These are phyloP conservation scores for Psilopsiagon aurifrons DNA, from an alignment of 2,113 vertebrate species.

Conservation along the genomic window DNA sequence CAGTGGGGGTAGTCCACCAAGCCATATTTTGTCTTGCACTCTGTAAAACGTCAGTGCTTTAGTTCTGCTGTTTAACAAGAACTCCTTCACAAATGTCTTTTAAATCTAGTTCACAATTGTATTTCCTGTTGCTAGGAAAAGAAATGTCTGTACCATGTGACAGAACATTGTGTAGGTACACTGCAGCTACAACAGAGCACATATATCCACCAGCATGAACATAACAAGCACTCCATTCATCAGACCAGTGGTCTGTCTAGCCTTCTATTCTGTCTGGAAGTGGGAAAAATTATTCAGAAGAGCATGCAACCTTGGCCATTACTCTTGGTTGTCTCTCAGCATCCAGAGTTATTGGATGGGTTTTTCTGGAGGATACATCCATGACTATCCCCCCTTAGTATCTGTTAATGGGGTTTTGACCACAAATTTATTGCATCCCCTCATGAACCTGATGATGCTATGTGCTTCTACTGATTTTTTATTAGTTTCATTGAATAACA, in stretches of 20 bases:
- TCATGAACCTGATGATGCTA: not conserved
- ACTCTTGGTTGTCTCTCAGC: not conserved
- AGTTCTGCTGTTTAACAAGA: not conserved
- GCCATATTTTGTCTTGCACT: not conserved
- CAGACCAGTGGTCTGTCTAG: not conserved
- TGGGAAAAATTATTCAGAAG: not conserved
- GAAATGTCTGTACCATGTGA: not conserved
- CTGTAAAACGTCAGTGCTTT: not conserved
- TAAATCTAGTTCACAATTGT: not conserved
- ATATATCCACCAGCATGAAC: not conserved
- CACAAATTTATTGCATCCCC: not conserved
- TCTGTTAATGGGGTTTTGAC: not conserved
- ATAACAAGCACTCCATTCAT: not conserved
- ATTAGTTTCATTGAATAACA: not conserved
- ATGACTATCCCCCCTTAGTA: not conserved
- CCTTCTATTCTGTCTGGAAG: not conserved
- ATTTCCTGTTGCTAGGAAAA: not conserved
- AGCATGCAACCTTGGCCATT: not conserved
- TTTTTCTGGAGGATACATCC: not conserved
- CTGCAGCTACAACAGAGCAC: not conserved
- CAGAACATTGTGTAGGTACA: not conserved
- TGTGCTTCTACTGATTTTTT: not conserved
- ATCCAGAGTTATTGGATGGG: not conserved
- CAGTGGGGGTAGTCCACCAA: not conserved
- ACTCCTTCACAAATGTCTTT: not conserved